Evolutionary conservation across 2,888 invertebrate species (phyloP), one percentile per base, ranked within the genome.

Genomic region (Limnephilus rhombicus): DNA sequence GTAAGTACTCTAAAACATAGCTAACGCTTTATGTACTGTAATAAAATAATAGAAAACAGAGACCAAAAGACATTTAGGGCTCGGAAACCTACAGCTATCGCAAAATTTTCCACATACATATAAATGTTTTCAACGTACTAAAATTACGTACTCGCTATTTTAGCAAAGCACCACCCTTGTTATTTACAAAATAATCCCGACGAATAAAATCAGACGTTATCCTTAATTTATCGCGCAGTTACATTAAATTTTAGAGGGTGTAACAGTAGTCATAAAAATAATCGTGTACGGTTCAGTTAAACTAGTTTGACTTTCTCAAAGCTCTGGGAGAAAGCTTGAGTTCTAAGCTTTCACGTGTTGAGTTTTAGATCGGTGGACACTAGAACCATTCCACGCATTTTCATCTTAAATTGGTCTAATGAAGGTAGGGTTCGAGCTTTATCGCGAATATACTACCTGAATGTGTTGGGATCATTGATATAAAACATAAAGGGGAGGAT

Each of bases 281-380:
- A 86, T 86, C 45, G 86, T 86, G 49, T 86, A 86, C 86, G 86
- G 45, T 45, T 24, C 86, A 86, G 45, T 86, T 86, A 49, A 86
- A 86, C 45, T 86, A 86, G 86, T 86, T 86, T 86, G 86, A 86
- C 86, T 86, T 86, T 45, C 49, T 45, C 29, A 86, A 45, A 86
- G 86, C 86, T 45, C 45, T 11, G 3, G 2, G 49, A 85, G 29
- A 41, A 45, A 45, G 45, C 86, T 86, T 41, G 37, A 86, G 24
- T 31, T 45, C 41, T 49, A 45, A 49, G 86, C 86, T 86, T 49
- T 86, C 45, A 86, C 83, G 83, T 86, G 29, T 45, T 45, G 29
- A 45, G 86, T 37, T 86, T 29, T 83, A 37, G 37, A 86, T 45
- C 86, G 29, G n/a, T 49, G 29, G 45, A 45, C 45, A 5, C 41